phyloP scores from a whole-genome alignment of 2,888 invertebrate genomes.

The Lasioglossum figueresi region DNA sequence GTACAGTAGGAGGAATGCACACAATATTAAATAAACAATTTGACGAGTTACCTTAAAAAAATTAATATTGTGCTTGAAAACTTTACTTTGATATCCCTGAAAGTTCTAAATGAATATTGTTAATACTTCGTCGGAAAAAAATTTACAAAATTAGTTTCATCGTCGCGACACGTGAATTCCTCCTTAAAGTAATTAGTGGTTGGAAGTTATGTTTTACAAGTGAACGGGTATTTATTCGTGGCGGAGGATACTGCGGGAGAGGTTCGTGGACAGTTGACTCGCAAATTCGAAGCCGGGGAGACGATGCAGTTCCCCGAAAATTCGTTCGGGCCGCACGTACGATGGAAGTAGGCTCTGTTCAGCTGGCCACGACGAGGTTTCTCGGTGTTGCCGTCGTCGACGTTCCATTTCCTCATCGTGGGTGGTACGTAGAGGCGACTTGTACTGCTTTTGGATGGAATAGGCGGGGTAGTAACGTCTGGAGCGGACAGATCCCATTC shows the following conservation, averaged over 20 bases:
- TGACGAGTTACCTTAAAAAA: not conserved
- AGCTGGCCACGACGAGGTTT: constrained; percentile 62
- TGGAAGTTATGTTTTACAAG: not conserved
- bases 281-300: not conserved
- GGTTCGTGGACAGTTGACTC: not conserved
- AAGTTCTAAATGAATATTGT: not conserved
- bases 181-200: not conserved
- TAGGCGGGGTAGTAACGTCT: constrained; percentile 78
- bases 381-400: constrained; percentile 56
- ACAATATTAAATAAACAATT: not conserved
- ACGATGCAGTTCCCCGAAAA: constrained; percentile 30
- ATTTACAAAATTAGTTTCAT: not conserved
- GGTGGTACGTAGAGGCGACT: constrained; percentile 67
- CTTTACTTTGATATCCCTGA: not conserved
- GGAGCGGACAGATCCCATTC: constrained; percentile 84
- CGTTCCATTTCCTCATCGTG: constrained; percentile 64
- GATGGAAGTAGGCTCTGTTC: constrained; percentile 36
- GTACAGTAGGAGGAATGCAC: not conserved
- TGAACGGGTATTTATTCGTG: not conserved
- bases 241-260: not conserved
- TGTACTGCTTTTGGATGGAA: constrained; percentile 69
- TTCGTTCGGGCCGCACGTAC: not conserved
- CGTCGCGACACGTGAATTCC: too few relatives aligned
- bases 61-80: not conserved
- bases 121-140: not conserved